Evolutionary conservation across 2,797 vertebrate species (phyloP), one percentile per base, ranked within the genome.

Genomic region (Allochrocebus solatus): DNA sequence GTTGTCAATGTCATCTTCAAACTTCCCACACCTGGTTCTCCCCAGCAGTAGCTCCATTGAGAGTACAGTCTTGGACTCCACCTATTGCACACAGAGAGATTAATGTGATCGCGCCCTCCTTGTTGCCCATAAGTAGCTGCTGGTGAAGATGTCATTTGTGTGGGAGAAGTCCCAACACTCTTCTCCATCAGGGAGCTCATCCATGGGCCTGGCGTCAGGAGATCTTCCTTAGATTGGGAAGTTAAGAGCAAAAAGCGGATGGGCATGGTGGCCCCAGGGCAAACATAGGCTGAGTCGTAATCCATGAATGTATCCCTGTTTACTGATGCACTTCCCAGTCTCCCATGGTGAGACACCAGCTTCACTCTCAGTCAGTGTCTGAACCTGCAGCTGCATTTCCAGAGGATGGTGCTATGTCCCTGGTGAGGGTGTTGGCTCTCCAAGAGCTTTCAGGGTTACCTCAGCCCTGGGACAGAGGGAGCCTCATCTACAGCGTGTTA

Each of bases 11-110:
- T 81, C 80, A 0, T 78, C 24, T 8, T 97, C 74, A 2, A 26
- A 82, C 75, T 95, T 97, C 14, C 24, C 16, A 33, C 91, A 97
- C 1, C 4, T 43, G 10, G 89, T 96, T 78, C 46, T 72, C 61
- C 30, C 2, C 8, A 98, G 86, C 46, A 84, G 24, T n/a, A 97
- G 41, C 33, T 75, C 67, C 96, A 94, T 86, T 82, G 90, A 89
- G 96, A 97, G 93, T 1, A 48, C 14, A 16, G 95, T 41, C 43
- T 6, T 3, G 50, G 33, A 0, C 46, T 43, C 0, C 0, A 8
- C 8, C 72, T 91, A 53, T 2, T 22, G n/a, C 1, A 41, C 28
- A 67, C 4, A 61, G 7, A 95, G 59, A 74, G 28, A 7, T 12
- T n/a, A 21, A 43, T 2, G 28, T 70, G 57, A 28, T 70, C 7